Evolutionary conservation across 2,797 vertebrate species (phyloP), one percentile per base, ranked within the genome.

Genomic region (Bradypodion ventrale): DNA sequence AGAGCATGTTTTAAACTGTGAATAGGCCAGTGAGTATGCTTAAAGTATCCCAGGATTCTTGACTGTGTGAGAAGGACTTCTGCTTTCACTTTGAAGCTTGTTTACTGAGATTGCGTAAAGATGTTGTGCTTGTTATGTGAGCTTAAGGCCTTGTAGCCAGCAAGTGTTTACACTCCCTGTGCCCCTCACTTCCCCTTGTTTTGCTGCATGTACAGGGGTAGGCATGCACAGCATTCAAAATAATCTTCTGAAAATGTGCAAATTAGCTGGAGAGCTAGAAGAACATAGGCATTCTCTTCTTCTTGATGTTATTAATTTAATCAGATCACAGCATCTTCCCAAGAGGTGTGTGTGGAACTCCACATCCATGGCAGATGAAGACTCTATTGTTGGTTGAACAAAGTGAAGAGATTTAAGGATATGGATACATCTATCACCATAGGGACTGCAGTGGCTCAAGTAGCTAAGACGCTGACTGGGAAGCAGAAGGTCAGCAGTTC

Each of bases 191-290:
- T 89, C 6, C 40, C 68, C 80, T 85, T 80, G 35, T 65, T 85
- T 90, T 89, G 23, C 81, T 68, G 1, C 29, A 83, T 87, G 80
- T 29, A 82, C 5, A 89, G 0, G 76, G 78, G 40, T 82, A 90
- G 59, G 62, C 65, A 84, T 89, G 88, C 87, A 83, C 75, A 66
- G 46, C 29, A 46, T 84, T 83, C 68, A 88, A 88, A 91, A 88
- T 85, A 86, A 80, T 76, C 84, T 78, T 84, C 65, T 73, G 52
- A 32, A 93, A 92, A 89, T 37, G 42, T 89, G 69, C n/a, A 91
- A 92, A 87, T 89, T 90, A 69, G 59, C 27, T 82, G 79, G 68
- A 92, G 63, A 92, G 5, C 74, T 81, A 37, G 29, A 89, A 81
- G 81, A 87, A 52, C 25, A 52, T 35, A 9, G 63, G 4, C 42